Conservation (phyloP, 92 coral and sea anemone genomes). For the Porites lobata region DNA sequence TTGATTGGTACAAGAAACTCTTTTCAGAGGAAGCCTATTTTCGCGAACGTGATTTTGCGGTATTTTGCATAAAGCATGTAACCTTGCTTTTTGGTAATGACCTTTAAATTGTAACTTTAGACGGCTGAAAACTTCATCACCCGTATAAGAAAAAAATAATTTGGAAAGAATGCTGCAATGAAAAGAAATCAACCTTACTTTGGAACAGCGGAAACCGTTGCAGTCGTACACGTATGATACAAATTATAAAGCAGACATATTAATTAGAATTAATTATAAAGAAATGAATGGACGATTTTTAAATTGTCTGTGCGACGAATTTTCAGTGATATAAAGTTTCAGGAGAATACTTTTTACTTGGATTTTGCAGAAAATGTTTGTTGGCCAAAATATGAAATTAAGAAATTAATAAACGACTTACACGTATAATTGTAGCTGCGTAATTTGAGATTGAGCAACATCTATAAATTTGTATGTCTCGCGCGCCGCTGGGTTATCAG, state of each 20-base stretch:
- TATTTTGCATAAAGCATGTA: slow-evolving; percentile 8
- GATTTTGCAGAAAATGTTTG: no score
- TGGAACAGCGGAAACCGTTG: slow-evolving; percentile 15
- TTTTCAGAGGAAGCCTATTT: neutral
- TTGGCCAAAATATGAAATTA: no score
- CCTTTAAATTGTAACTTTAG: slow-evolving; percentile 18
- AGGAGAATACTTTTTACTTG: no score
- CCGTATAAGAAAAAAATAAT: neutral
- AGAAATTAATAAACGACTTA: no score
- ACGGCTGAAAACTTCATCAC: slow-evolving; percentile 15
- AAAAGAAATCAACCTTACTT: neutral
- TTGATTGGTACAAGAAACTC: neutral
- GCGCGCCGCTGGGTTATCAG: no score
- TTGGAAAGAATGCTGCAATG: slow-evolving; percentile 19
- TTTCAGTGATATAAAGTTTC: no score
- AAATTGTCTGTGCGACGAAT: no score
- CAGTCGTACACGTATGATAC: neutral
- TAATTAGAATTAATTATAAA: neutral
- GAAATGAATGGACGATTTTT: no score
- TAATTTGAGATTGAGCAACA: no score
- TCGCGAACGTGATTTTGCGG: neutral
- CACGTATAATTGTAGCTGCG: no score
- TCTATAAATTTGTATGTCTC: no score
- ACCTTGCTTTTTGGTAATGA: neutral
- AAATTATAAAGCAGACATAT: slow-evolving; percentile 6